Evolutionary conservation across 2,888 invertebrate species (phyloP), one percentile per base, ranked within the genome.

Genomic region (Limenitis camilla): DNA sequence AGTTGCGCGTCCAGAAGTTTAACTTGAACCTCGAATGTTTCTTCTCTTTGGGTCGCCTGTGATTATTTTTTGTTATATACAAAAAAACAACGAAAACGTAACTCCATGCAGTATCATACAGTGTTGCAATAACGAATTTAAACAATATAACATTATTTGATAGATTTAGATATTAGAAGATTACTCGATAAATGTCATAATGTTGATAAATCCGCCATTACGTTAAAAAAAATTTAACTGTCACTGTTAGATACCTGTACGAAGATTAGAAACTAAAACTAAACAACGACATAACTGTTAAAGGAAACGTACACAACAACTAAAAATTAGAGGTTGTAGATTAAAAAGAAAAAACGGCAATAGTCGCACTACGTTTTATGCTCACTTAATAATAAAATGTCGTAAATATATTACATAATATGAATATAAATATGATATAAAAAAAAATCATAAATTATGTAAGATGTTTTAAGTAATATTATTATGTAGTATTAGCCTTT

Each of bases 11-110:
- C 93, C 89, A 96, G 91, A 76, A 93, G 90, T 91, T 96, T 96
- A 78, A 96, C 94, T 89, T 96, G 95, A 81, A 92, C 92, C 83
- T 96, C 94, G 90, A 93, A 96, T 68, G 94, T 92, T 89, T 97
- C 97, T 90, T 98, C 97, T 88, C 96, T 94, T 89, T 96, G 94
- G 77, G 96, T 95, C 74, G 97, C 96, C 96, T 97, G 90, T 77
- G 81, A 81, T 81, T 79, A 82, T 83, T 74, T 70, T 74, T 76
- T 74, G 74, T 86, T 85, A 83, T 60, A 73, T 74, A 78, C 72
- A 82, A 74, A 80, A 74, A 53, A 72, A 80, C 75, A 79, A 59
- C 71, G 73, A 76, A 77, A 78, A 81, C 77, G 66, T 64, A 75
- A 70, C 66, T 68, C 71, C 86, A 86, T 86, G 86, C 81, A 65